Evolutionary conservation across 2,113 vertebrate genomes (phyloP), one percentile per base, ranked within the genome.

Genomic region (Maccullochella peelii): DNA sequence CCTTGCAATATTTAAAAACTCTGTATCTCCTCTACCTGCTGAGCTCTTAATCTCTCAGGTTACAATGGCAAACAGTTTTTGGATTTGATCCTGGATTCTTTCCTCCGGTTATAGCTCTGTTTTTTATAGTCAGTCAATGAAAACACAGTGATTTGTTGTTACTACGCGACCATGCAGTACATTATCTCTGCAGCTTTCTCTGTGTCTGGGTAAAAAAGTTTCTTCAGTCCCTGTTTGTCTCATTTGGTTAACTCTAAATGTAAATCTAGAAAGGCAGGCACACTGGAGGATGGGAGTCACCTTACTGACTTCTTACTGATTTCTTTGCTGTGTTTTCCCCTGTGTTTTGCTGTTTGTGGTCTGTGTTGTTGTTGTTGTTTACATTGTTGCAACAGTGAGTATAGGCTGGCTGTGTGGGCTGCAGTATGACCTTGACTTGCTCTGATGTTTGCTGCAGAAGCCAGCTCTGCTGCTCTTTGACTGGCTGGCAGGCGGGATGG

Each of bases 391-490:
- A 33, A 33, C 33, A 33, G 33, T 33, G 50, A 40, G 52, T 8
- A 50, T 1, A 7, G 23, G 73, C 70, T 25, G 49, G 52, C 70
- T 83, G 25, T n/a, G 70, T 71, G 78, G 84, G 76, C 25, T 54
- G 0, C 18, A 30, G 50, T 38, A 1, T 79, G 87, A 78, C 82
- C 87, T 87, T 89, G 86, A 76, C 70, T 81, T 20, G 77, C 54
- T 58, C 58, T 54, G 65, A 52, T 66, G 47, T 58, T 71, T 50
- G 57, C 73, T 16, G 66, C 81, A 82, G 70, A 59, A 79, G 66
- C 62, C 58, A 2, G 27, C 77, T 72, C 0, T 63, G 0, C 50
- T 0, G 38, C 72, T 75, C 66, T 74, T 47, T 20, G 55, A 18
- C 55, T 38, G 57, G 16, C 12, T 15, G 25, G 72, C 55, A n/a